Evolutionary conservation across 2,113 vertebrate species (phyloP).

Genomic region (Smithornis capensis): DNA sequence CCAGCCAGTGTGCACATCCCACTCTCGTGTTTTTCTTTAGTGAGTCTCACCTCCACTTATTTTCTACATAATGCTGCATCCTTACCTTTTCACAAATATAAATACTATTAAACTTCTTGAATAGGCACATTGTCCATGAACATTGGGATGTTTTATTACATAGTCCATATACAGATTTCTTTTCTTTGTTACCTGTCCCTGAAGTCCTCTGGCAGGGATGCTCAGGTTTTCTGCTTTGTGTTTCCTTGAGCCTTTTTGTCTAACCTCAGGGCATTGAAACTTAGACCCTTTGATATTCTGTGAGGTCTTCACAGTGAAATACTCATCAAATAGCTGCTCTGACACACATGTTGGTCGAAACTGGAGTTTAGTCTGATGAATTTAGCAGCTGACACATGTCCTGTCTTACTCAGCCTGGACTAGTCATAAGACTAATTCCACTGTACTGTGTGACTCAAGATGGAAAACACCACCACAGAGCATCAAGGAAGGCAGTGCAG

Average conservation of each 20-base stretch:
- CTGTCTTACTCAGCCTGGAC: not conserved
- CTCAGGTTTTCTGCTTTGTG: not conserved
- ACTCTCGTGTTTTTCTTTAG: not conserved
- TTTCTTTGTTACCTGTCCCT: not conserved
- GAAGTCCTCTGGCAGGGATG: not conserved
- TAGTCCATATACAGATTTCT: not conserved
- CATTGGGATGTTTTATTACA: not conserved
- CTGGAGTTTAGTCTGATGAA: not conserved
- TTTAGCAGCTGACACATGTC: not conserved
- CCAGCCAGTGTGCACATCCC: not conserved
- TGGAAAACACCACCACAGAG: not conserved
- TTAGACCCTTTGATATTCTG: conserved; percentile 22
- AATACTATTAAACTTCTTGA: not conserved
- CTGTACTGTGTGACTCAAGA: not conserved
- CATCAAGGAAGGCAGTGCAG: not conserved
- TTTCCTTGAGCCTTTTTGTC: conserved; percentile 43
- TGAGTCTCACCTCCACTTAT: not conserved
- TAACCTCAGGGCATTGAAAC: conserved; percentile 37
- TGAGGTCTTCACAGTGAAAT: conserved; percentile 1
- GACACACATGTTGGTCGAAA: not conserved
- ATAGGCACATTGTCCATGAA: not conserved
- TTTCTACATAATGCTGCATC: not conserved
- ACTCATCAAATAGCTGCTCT: not conserved
- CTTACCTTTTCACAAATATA: not conserved
- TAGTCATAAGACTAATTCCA: not conserved